Evolutionary conservation across 1,140 invertebrate species (phyloP), one percentile per base, ranked within the genome.

Genomic region (Lysiphlebus fabarum): DNA sequence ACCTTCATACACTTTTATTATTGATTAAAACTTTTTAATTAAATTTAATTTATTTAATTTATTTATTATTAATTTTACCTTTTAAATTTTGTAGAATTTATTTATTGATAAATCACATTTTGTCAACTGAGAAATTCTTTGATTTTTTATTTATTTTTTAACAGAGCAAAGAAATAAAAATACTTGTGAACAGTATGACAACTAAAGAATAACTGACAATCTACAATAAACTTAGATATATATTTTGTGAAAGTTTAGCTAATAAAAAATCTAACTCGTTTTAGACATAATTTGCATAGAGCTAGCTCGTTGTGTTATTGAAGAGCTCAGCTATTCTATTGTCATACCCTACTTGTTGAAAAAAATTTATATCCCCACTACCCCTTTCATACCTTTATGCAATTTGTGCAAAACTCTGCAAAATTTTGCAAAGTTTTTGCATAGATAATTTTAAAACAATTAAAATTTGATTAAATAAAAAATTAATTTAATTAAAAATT

Each of bases 271-370:
- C 67, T 66, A 70, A 75, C 73, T 64, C 53, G 73, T 75, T 75
- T 66, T 53, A 59, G 57, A 10, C 37, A 14, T 67, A 58, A 80
- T 78, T 80, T 78, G 77, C 77, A 80, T 78, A 75, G 72, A 80
- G 77, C 77, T 77, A 70, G 69, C 63, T 69, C n/a, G 66, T 65
- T 47, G 67, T 67, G 73, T 63, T 65, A 64, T 67, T 65, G 62
- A 63, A 58, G 65, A 70, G 65, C 65, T 62, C 61, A 56, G 36
- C 6, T 36, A 40, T 65, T 61, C 67, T 64, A 72, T 77, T 58
- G 60, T 70, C 72, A 49, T 75, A 77, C 78, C 77, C 78, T 73
- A 71, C 75, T n/a, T 75, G 72, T 66, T 66, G 62, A 56, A 68
- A 62, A 66, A 66, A 57, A 68, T 67, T 70, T 62, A 61, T 63